Base-by-base conservation (phyloP, 2,888 invertebrate genomes). In the Hoplodrina blanda region DNA sequence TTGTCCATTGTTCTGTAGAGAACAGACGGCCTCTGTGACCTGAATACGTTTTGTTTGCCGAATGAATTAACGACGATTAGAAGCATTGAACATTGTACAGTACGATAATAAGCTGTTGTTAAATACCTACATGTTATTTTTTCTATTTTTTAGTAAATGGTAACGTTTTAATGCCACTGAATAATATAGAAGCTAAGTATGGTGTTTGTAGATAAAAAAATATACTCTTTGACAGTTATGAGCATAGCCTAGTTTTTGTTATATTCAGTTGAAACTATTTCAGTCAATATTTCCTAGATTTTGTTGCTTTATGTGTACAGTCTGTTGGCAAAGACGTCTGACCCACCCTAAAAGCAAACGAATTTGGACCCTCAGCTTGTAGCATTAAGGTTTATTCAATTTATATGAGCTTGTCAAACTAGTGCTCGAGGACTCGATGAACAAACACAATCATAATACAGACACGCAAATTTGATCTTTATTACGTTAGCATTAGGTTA, bases 1-100 rank as follows among this genome's bases (percentile, higher is more conserved):
- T 80, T 87, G 90, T 91, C 90, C 84, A 90, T 90, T 88, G 87
- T 85, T 83, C 81, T 41, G 85, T 76, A 81, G 90, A 79, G 85
- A 90, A 91, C 90, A 87, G 93, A 92, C 88, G 86, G 79, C 82
- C 80, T 74, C 80, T 91, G 76, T 88, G 92, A 91, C 91, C 93
- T 90, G 44, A 71, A 80, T 84, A 77, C 77, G 62, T 70, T 70
- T 41, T 65, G 72, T 78, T 57, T 67, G 65, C 67, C 62, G 56
- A 69, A 65, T 76, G 60, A 70, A 83, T 85, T 83, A 82, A 76
- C 78, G 71, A 73, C 64, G 71, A 69, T 82, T 69, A 76, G 70
- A 77, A 71, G 62, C 60, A 68, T 62, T 64, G n/a, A 67, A 73
- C 30, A 57, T 63, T 63, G 30, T 52, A n/a, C n/a, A n/a, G n/a